A percentile compares a stretch with the other conserved stretches of the same genome.
These are phyloP conservation scores for Eupithecia abbreviata DNA, from an alignment of 2,888 invertebrate species.

Conservation along the genomic window DNA sequence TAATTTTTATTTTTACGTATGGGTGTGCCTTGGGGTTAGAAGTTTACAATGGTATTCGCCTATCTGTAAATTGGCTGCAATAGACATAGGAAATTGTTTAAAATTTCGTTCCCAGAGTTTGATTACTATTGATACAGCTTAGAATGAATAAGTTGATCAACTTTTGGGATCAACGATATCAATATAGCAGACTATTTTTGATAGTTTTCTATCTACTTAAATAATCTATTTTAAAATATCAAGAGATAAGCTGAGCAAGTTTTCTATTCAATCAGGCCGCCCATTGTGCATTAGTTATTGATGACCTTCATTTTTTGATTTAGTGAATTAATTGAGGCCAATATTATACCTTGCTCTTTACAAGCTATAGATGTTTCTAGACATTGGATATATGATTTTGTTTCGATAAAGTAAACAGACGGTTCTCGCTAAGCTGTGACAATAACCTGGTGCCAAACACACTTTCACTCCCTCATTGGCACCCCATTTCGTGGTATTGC, in stretches of 20 bases:
- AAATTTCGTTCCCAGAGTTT: slow-evolving; percentile 68
- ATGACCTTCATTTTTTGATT: too few species aligned
- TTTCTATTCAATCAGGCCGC: too few species aligned
- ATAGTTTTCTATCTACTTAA: too few species aligned
- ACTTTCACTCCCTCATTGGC: slow-evolving; percentile 66
- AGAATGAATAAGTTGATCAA: slow-evolving; percentile 5
- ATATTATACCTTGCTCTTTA: too few species aligned
- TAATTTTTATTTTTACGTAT: neutral
- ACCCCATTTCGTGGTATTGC: slow-evolving; percentile 40
- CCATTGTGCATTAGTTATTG: too few species aligned
- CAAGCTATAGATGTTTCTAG: too few species aligned
- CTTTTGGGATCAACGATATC: neutral
- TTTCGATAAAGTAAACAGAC: neutral
- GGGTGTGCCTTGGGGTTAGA: slow-evolving; percentile 44
- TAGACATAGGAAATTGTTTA: slow-evolving; percentile 75
- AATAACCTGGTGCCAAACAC: slow-evolving; percentile 55
- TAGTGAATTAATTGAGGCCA: too few species aligned
- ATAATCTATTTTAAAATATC: too few species aligned
- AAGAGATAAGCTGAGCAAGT: too few species aligned
- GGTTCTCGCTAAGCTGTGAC: slow-evolving; percentile 17
- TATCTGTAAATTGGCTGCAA: slow-evolving; percentile 70
- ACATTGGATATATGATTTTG: neutral
- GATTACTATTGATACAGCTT: slow-evolving; percentile 37
- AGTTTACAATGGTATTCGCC: slow-evolving; percentile 70
- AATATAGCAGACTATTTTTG: neutral